Evolutionary conservation across 2,888 invertebrate species (phyloP), one percentile per base, ranked within the genome.

Genomic region (Venustoraphidia nigricollis): DNA sequence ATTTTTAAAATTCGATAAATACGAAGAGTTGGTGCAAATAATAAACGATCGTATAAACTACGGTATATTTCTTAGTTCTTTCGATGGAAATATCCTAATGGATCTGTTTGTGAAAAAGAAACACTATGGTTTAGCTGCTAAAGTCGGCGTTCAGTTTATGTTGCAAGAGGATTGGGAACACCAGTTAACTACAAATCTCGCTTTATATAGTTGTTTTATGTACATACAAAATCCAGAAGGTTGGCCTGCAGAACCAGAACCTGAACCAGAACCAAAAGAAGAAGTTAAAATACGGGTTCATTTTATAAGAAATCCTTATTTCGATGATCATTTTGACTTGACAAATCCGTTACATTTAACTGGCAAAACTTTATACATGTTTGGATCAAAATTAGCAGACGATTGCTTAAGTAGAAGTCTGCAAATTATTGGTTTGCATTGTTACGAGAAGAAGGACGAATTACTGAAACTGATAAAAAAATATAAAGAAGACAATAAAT

Each of bases 311-410:
- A 91, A 92, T 62, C 80, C 83, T 1, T 88, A 75, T 62, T 83
- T 83, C 66, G 94, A 95, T 69, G 85, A 89, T 60, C 93, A 95
- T 65, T 91, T 92, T 68, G 92, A 92, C 66, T 71, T 94, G 14
- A 75, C 66, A 50, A 81, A 88, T 54, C 75, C 81, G 8, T 64
- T 73, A 34, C 73, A 79, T 59, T 68, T 90, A 39, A 72, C 87
- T 44, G 94, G 94, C 0, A 95, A 95, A 70, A 87, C 91, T 2
- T 66, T 95, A 45, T 70, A 72, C 36, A 74, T 75, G 67, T 73
- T 81, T 51, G 76, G 79, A 3, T 68, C 71, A 55, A 58, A 61
- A 50, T 27, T 27, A 27, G 59, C 66, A 52, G 59, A 67, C 47
- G 69, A 77, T 53, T 60, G 69, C 51, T 54, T 81, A 8, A 73